Conservation (phyloP, 2,888 invertebrate genomes). For the Drosophila tanythrix region DNA sequence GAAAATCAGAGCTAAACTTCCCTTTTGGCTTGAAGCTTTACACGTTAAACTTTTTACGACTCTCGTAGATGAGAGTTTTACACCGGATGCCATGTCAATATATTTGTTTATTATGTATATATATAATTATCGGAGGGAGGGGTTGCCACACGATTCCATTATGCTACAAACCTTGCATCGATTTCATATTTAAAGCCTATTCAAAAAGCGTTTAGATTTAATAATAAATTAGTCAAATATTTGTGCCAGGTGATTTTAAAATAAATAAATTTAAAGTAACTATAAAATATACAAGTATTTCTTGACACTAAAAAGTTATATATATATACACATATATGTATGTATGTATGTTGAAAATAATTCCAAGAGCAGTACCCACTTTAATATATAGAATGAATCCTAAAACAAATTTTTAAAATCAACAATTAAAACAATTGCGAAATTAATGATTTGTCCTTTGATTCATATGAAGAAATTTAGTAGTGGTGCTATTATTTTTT, state of each 20-base stretch:
- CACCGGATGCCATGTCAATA: conserved; percentile 5
- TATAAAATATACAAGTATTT: not conserved
- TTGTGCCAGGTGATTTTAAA: not conserved
- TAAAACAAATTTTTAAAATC: not conserved
- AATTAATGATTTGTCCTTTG: not conserved
- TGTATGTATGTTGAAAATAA: not conserved
- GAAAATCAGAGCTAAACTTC: conserved; percentile 31
- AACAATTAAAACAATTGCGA: not conserved
- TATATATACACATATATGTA: no score
- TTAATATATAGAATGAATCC: not conserved
- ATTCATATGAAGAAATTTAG: not conserved
- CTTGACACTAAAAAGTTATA: no score
- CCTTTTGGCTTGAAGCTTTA: conserved; percentile 48
- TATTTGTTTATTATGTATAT: not conserved
- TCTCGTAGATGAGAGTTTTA: conserved; percentile 57
- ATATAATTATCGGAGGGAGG: not conserved
- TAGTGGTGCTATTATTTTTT: not conserved
- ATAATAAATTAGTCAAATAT: not conserved
- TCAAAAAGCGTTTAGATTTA: not conserved
- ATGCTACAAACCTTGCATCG: not conserved
- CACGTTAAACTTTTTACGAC: conserved; percentile 77
- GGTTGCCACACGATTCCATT: not conserved
- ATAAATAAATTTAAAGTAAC: not conserved
- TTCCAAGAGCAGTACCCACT: not conserved
- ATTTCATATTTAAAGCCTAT: not conserved